phyloP scores from a whole-genome alignment of 1,140 invertebrate genomes.

The Theocolax elegans region DNA sequence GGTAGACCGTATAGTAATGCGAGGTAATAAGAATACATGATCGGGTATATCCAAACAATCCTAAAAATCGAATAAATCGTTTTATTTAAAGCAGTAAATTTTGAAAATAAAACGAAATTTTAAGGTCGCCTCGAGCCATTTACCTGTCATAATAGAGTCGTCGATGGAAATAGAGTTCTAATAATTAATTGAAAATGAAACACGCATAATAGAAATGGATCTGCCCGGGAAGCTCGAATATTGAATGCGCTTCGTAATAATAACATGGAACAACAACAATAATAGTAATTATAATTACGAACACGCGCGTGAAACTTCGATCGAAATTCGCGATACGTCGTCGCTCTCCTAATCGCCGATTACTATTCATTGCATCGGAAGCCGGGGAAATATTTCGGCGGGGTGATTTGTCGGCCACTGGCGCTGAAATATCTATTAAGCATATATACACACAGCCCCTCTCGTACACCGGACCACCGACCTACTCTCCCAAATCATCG shows the following conservation, averaged over 20 bases:
- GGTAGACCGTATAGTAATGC: no score
- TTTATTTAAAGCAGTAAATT: neutral
- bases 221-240: constrained; percentile 1
- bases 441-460: no score
- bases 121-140: neutral
- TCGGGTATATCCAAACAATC: no score
- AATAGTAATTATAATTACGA: constrained; percentile 33
- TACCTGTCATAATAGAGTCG: constrained; percentile 1
- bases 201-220: constrained; percentile 30
- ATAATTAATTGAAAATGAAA: constrained; percentile 37
- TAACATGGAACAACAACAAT: constrained; percentile 25
- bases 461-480: no score
- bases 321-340: constrained; percentile 10
- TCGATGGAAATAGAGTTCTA: constrained; percentile 11
- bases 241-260: constrained; percentile 19
- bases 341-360: constrained; percentile 30
- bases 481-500: no score
- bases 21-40: no score
- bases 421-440: constrained; percentile 22
- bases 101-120: neutral
- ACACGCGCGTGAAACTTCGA: neutral
- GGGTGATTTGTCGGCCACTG: constrained; percentile 8
- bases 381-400: constrained; percentile 17
- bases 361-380: constrained; percentile 37
- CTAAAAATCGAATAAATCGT: no score